A percentile compares a stretch with the other conserved stretches of the same genome.
phyloP scores from a whole-genome alignment of 2,888 invertebrate species.

The Automeris io region DNA sequence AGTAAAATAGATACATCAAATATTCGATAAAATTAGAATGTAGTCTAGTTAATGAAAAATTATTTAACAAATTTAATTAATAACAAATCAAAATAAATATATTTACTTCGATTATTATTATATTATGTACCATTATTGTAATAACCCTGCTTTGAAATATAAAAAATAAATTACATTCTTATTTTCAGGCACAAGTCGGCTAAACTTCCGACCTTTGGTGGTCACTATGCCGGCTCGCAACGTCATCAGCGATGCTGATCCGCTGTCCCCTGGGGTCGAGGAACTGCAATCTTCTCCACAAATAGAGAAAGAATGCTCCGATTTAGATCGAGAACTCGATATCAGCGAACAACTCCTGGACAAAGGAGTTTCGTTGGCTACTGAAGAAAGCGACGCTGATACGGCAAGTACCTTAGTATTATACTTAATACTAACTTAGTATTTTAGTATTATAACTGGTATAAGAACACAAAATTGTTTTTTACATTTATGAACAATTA shows the following conservation, averaged over 20 bases:
- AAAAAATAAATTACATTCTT: neutral
- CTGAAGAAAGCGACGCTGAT: conserved; percentile 65
- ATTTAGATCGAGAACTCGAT: conserved; percentile 51
- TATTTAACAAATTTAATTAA: too few relatives aligned
- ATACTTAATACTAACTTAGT: too few relatives aligned
- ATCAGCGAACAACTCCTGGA: conserved; percentile 55
- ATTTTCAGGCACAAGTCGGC: conserved; percentile 26
- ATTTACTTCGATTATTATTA: too few relatives aligned
- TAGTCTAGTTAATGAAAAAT: neutral
- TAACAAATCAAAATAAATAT: too few relatives aligned
- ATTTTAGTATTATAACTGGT: too few relatives aligned
- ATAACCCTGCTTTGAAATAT: neutral
- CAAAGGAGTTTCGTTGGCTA: conserved; percentile 54
- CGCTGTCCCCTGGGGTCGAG: conserved; percentile 38
- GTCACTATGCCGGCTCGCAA: conserved; percentile 52
- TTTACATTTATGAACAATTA: too few relatives aligned
- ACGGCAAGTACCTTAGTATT: conserved; percentile 54
- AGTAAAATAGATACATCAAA: too few relatives aligned
- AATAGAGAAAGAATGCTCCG: conserved; percentile 47
- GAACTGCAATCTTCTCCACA: conserved; percentile 57
- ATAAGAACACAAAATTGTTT: too few relatives aligned
- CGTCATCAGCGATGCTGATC: conserved; percentile 31
- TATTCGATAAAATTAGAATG: too few relatives aligned
- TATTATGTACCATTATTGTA: too few relatives aligned
- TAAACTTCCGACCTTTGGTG: conserved; percentile 51